These are phyloP conservation scores for Leptinotarsa rubiginosa DNA, from an alignment of 2,888 invertebrate genomes.

Conservation along the genomic window DNA sequence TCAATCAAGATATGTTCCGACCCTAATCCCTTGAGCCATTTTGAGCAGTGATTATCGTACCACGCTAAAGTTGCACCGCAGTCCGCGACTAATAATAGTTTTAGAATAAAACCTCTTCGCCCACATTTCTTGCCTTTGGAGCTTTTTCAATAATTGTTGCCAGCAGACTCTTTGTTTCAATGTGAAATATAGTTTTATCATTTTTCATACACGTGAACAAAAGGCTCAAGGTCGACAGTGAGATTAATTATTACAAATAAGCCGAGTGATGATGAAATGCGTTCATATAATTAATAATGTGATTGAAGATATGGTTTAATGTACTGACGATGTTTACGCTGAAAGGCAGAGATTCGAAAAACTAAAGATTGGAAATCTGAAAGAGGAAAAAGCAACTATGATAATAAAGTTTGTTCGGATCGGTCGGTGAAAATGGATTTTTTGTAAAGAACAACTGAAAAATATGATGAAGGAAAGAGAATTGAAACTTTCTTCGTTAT, in stretches of 20 bases:
- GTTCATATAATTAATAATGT: too few relatives aligned
- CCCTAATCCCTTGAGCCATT: slow-evolving; percentile 43
- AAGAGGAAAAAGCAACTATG: too few relatives aligned
- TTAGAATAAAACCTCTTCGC: slow-evolving; percentile 2
- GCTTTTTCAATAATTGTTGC: slow-evolving; percentile 5
- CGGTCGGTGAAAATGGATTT: too few relatives aligned
- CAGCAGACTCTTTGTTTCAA: slow-evolving; percentile 4
- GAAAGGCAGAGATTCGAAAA: too few relatives aligned
- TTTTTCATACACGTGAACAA: slow-evolving; percentile 5
- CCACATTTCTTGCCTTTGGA: slow-evolving; percentile 10
- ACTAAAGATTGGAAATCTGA: too few relatives aligned
- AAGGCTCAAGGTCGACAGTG: background rate
- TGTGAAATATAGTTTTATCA: slow-evolving; percentile 13
- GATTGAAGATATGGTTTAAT: too few relatives aligned
- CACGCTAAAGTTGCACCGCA: slow-evolving; percentile 37
- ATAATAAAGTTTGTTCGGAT: too few relatives aligned
- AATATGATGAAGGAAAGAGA: too few relatives aligned
- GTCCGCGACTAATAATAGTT: slow-evolving; percentile 17
- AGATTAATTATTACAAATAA: background rate
- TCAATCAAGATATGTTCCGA: slow-evolving; percentile 41
- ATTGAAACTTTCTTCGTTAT: too few relatives aligned
- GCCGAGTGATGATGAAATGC: too few relatives aligned
- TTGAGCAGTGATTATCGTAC: slow-evolving; percentile 45
- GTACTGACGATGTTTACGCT: too few relatives aligned
- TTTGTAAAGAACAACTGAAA: too few relatives aligned